phyloP scores from a whole-genome alignment of 2,888 invertebrate species.

The Thumatha senex region DNA sequence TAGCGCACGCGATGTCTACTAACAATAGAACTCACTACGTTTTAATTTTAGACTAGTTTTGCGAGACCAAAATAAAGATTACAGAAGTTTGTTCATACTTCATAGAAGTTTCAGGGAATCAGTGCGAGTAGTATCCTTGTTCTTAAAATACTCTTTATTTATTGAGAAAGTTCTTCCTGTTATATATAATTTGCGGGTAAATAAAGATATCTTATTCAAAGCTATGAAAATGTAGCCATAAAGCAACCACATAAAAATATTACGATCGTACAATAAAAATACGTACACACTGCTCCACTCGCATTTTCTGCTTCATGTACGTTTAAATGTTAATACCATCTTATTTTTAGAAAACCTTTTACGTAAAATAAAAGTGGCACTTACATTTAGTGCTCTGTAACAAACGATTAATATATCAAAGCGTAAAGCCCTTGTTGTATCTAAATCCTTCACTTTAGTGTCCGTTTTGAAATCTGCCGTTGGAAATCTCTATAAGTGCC shows the following conservation, averaged over 20 bases:
- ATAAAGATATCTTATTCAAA: slow-evolving; percentile 42
- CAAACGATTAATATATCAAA: not conserved
- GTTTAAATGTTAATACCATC: slow-evolving; percentile 40
- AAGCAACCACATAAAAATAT: slow-evolving; percentile 58
- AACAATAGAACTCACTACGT: slow-evolving; percentile 27
- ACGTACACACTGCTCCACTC: slow-evolving; percentile 38
- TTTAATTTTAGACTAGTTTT: slow-evolving; percentile 34
- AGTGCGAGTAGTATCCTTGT: slow-evolving; percentile 18
- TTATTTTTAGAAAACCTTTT: slow-evolving; percentile 36
- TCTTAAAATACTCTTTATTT: slow-evolving; percentile 24
- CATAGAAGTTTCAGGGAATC: slow-evolving; percentile 21
- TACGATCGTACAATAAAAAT: slow-evolving; percentile 62
- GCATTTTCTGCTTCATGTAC: slow-evolving; percentile 45
- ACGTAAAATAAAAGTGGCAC: slow-evolving; percentile 3
- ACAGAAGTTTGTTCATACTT: slow-evolving; percentile 24
- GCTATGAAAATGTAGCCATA: slow-evolving; percentile 47
- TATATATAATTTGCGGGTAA: slow-evolving; percentile 10
- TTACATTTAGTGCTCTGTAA: not conserved
- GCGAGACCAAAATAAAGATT: slow-evolving; percentile 33
- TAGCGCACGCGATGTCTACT: slow-evolving; percentile 31
- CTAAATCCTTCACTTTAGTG: too few relatives aligned
- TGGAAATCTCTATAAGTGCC: too few relatives aligned
- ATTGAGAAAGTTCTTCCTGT: slow-evolving; percentile 20
- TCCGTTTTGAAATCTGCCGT: too few relatives aligned
- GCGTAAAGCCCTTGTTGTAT: not conserved